A percentile compares a stretch with the other conserved stretches of the same genome.
phyloP scores from a whole-genome alignment of 1,140 invertebrate genomes.

The Sycophaga agraensis region DNA sequence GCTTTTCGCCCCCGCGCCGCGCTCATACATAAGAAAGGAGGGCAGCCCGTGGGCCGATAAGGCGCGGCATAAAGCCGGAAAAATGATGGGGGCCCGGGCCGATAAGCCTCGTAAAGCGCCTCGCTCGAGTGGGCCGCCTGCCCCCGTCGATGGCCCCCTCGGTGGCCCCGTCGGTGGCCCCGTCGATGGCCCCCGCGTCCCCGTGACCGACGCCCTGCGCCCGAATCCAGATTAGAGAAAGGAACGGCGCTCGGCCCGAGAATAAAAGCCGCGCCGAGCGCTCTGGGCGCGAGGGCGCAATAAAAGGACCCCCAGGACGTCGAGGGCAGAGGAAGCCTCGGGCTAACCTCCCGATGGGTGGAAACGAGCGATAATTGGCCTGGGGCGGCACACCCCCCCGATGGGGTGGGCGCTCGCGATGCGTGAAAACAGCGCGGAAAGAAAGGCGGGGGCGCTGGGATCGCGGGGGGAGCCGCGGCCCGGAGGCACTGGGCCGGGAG shows the following conservation, averaged over 20 bases:
- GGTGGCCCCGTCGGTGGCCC: not conserved
- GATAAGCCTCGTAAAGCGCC: slow-evolving; percentile 42
- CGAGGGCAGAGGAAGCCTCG: too few relatives aligned
- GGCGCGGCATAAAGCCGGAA: not conserved
- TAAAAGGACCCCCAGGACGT: too few relatives aligned
- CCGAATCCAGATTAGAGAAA: not conserved
- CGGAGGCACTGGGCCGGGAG: not conserved
- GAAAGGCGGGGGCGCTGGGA: not conserved
- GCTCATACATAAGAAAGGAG: slow-evolving; percentile 3
- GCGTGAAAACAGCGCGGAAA: not conserved
- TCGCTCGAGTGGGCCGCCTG: not conserved
- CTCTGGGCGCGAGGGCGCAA: too few relatives aligned
- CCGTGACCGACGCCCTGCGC: not conserved
- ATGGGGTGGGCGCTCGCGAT: too few relatives aligned
- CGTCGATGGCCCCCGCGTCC: not conserved
- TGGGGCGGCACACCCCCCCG: too few relatives aligned
- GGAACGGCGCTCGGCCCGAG: not conserved
- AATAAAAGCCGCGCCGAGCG: not conserved
- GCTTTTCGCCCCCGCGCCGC: too few relatives aligned
- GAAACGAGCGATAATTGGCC: too few relatives aligned
- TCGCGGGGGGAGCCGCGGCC: not conserved
- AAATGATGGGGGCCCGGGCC: too few relatives aligned
- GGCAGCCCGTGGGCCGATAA: not conserved
- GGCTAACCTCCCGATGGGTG: too few relatives aligned
- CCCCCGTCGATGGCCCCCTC: not conserved